Percentiles rank a stretch among this genome's conserved stretches.
Evolutionary conservation across 2,797 vertebrate genomes (phyloP).

Genomic region (Malurus splendens): DNA sequence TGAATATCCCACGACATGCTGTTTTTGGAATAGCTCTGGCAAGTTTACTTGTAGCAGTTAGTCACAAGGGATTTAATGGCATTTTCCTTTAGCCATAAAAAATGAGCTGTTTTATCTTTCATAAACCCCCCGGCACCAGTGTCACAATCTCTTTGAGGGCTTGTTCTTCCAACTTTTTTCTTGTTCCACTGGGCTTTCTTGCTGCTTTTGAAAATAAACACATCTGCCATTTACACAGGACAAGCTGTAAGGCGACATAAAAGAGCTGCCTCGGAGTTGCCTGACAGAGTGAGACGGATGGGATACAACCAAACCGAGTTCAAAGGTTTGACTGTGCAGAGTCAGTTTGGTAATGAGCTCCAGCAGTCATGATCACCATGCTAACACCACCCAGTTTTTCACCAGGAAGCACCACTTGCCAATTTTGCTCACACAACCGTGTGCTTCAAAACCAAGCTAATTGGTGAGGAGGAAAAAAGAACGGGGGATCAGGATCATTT

Average conservation of each 20-base stretch:
- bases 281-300: background rate
- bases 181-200: background rate
- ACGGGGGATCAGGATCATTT: background rate
- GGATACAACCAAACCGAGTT: background rate
- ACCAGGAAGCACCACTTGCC: background rate
- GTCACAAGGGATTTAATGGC: background rate
- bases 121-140: background rate
- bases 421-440: background rate
- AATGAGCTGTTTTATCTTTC: background rate
- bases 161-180: background rate
- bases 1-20: background rate
- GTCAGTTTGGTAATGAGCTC: background rate
- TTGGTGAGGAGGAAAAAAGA: conserved; percentile 8
- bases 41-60: conserved; percentile 2
- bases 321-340: background rate
- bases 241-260: background rate
- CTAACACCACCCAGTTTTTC: background rate
- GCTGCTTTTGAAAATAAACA: conserved; percentile 6
- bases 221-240: background rate
- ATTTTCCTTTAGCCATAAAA: background rate
- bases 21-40: background rate
- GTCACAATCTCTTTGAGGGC: background rate
- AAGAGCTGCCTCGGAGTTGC: background rate
- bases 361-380: background rate
- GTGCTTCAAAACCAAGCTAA: conserved; percentile 17